phyloP scores from a whole-genome alignment of 1,140 invertebrate species.

The Glossosoma conforme region DNA sequence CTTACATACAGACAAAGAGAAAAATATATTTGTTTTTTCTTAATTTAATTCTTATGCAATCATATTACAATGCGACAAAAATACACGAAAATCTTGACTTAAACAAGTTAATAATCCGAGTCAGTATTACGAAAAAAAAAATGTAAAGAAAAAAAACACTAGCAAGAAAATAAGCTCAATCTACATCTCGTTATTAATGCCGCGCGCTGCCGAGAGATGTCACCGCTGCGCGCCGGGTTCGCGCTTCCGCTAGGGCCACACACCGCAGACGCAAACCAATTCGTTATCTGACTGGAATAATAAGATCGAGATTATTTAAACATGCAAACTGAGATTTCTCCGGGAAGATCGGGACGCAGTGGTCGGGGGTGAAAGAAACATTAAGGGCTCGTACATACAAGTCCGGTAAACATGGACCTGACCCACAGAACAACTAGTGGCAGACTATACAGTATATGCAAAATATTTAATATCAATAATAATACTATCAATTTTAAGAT shows the following conservation, averaged over 20 bases:
- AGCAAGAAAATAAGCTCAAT: conserved; percentile 19
- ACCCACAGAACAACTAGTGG: no score
- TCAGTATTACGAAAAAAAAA: no score
- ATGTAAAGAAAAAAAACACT: conserved; percentile 5
- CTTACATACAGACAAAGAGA: no score
- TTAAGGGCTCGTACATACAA: conserved; percentile 1
- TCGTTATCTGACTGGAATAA: conserved; percentile 32
- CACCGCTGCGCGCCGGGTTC: conserved; percentile 2
- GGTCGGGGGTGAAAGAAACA: neutral
- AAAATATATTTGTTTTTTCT: no score
- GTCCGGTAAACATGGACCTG: no score
- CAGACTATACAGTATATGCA: no score
- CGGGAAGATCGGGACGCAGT: neutral
- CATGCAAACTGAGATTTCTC: conserved; percentile 32
- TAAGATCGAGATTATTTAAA: conserved; percentile 29
- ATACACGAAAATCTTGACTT: no score
- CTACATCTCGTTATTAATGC: conserved; percentile 23
- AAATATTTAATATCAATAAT: no score
- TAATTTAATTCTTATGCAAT: no score
- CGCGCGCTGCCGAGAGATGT: conserved; percentile 17
- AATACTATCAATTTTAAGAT: no score
- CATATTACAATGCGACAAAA: no score
- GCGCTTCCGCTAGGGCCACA: neutral
- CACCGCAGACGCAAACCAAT: conserved; percentile 25
- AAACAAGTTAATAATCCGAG: no score